Evolutionary conservation across 2,888 invertebrate species (phyloP).

Genomic region (Rhopalosiphum nymphaeae): DNA sequence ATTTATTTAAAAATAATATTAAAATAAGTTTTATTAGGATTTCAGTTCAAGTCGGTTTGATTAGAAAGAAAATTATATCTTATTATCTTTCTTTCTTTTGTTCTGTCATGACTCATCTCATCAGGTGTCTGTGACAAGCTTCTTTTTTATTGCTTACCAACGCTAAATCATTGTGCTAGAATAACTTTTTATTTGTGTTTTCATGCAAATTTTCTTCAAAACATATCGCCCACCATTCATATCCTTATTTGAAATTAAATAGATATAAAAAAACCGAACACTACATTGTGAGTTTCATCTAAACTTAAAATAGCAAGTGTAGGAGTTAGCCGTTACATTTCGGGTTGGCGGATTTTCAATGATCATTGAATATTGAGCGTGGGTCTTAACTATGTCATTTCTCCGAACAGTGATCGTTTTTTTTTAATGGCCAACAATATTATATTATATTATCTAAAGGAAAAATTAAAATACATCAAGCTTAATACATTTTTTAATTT

Average conservation of each 20-base stretch:
- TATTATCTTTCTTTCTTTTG: conserved; percentile 46
- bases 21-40: neutral
- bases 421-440: neutral
- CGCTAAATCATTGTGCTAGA: conserved; percentile 45
- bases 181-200: conserved; percentile 56
- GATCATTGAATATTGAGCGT: conserved; percentile 38
- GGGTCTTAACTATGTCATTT: conserved; percentile 46
- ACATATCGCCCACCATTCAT: conserved; percentile 45
- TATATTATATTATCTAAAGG: neutral
- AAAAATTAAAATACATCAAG: neutral
- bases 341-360: conserved; percentile 54
- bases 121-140: conserved; percentile 14
- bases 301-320: conserved; percentile 36
- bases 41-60: neutral
- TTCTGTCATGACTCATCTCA: conserved; percentile 57
- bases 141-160: conserved; percentile 29
- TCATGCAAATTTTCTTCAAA: conserved; percentile 49
- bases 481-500: neutral
- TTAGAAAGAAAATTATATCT: conserved; percentile 12
- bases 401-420: neutral
- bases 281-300: conserved; percentile 29
- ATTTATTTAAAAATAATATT: neutral
- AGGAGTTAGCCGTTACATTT: conserved; percentile 47
- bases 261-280: conserved; percentile 10
- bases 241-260: conserved; percentile 50